Conservation (phyloP, 2,113 vertebrate genomes). For the Indicator indicator region DNA sequence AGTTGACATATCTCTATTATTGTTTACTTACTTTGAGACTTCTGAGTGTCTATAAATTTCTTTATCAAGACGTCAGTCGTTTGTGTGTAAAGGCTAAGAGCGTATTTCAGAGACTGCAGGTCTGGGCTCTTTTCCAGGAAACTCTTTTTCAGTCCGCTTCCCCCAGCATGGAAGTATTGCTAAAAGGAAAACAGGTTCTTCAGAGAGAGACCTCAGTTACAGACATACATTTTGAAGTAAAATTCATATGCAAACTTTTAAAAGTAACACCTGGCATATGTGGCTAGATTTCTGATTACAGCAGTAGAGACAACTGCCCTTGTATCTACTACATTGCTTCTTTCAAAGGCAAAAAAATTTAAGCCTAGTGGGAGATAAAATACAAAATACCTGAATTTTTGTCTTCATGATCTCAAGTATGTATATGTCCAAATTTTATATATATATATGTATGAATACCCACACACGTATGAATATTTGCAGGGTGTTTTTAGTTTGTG, state of each 20-base stretch:
- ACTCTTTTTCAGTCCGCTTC: conserved; percentile 96
- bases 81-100: conserved; percentile 97
- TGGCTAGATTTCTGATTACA: neutral
- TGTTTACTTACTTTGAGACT: conserved; percentile 89
- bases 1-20: neutral
- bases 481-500: neutral
- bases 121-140: conserved; percentile 97
- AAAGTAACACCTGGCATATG: neutral
- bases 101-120: conserved; percentile 93
- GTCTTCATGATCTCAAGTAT: neutral
- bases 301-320: neutral
- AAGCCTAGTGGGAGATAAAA: neutral
- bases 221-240: neutral
- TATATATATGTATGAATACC: too few species aligned
- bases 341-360: neutral
- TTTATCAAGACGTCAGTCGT: conserved; percentile 96
- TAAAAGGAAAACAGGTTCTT: conserved; percentile 53
- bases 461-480: neutral
- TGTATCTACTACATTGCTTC: neutral
- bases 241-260: neutral
- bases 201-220: neutral
- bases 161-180: conserved; percentile 99
- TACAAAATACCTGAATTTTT: neutral
- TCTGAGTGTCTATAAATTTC: conserved; percentile 97
- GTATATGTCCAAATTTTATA: neutral